Base-by-base conservation (phyloP, 2,888 invertebrate species). In the Petrophora chlorosata region DNA sequence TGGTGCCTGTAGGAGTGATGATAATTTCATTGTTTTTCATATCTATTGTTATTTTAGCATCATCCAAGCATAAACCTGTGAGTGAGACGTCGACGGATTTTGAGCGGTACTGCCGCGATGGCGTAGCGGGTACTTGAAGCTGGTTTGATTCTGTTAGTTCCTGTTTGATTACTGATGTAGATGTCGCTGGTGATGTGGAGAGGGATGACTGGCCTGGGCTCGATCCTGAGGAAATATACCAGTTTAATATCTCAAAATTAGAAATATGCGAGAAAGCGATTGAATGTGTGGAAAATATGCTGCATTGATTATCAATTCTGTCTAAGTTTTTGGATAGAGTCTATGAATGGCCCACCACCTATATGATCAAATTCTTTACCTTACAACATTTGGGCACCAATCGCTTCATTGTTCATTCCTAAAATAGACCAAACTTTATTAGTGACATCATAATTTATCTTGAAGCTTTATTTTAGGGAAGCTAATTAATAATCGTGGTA, bases 51-150 rank as follows among this genome's bases (percentile, higher is more conserved):
- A 89, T 80, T 73, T 79, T 82, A 12, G 88, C 82, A 10, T 87
- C 88, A 4, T 87, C 85, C 3, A 88, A 58, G 23, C 70, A 75
- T 3, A 89, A 57, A 1, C 80, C 80, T 1, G 82, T 68, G 1
- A 90, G 76, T 0, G 91, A 83, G 1, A 91, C 88, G 53, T 92
- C 92, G 1, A 92, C 90, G 0, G 92, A 92, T 73, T 90, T 91
- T 0, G 92, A 92, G 23, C 92, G 75, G 55, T 78, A 81, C 56
- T 91, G 91, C 49, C 90, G 82, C 22, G 81, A 76, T 45, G 83
- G 83, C 10, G 79, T 71, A 44, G 72, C 47, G 8, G 89, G 89
- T 8, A 86, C 72, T 53, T 78, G 75, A 0, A 89, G 70, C 63
- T 88, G 89, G 61, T 86, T 85, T 1, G 76, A 45, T 12, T 87